Conservation (phyloP, 2,113 vertebrate genomes). For the Vombatus ursinus region DNA sequence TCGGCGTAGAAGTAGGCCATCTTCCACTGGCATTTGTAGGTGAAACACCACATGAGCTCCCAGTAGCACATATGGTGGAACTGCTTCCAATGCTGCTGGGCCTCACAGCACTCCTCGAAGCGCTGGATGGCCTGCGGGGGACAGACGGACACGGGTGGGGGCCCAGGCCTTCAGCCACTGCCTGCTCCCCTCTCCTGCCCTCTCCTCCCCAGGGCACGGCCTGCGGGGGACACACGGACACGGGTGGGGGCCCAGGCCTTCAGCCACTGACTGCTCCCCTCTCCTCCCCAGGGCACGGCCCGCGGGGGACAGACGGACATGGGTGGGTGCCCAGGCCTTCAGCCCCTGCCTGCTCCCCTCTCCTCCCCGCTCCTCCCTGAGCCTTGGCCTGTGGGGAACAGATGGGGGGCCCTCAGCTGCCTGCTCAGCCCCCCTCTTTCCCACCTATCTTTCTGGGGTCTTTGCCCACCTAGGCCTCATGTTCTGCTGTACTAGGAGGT, state of each 20-base stretch:
- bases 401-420: too few relatives aligned
- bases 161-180: accelerated
- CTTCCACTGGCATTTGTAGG: constrained; percentile 97
- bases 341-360: too few relatives aligned
- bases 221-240: too few relatives aligned
- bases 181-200: not conserved
- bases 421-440: too few relatives aligned
- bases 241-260: too few relatives aligned
- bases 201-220: not conserved
- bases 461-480: too few relatives aligned
- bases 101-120: constrained; percentile 96
- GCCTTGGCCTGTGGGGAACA: too few relatives aligned
- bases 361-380: too few relatives aligned
- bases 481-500: too few relatives aligned
- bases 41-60: constrained; percentile 99
- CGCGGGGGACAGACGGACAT: too few relatives aligned
- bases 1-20: constrained; percentile 99
- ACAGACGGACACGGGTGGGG: accelerated
- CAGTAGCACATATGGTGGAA: constrained; percentile 99
- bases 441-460: too few relatives aligned
- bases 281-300: not conserved
- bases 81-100: constrained; percentile 97
- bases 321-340: too few relatives aligned
- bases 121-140: constrained; percentile 88
- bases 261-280: not conserved